phyloP scores from a whole-genome alignment of 2,888 invertebrate genomes.

The Lithophane socia region DNA sequence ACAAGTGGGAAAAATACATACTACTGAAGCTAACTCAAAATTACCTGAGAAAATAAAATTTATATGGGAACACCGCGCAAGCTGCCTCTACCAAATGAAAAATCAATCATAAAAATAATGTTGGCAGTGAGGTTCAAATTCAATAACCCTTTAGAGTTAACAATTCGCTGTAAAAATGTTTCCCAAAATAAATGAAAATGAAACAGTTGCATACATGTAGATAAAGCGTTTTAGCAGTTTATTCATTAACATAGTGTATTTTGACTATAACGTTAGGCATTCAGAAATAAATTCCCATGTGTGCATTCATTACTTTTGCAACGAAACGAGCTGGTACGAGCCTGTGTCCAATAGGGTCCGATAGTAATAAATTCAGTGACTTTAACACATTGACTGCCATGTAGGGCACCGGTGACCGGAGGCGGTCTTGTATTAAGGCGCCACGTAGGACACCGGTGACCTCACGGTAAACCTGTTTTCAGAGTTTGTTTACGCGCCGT shows the following conservation, averaged over 20 bases:
- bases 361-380: constrained; percentile 29
- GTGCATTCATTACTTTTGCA: constrained; percentile 48
- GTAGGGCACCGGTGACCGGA: no score
- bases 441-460: no score
- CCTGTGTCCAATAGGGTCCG: constrained; percentile 22
- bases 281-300: constrained; percentile 45
- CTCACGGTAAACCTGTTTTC: no score
- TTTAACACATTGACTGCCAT: no score
- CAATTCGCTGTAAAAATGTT: not conserved
- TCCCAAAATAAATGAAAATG: not conserved
- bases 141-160: not conserved
- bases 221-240: constrained; percentile 3
- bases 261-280: constrained; percentile 24
- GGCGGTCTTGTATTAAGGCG: no score
- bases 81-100: no score
- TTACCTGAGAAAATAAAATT: no score
- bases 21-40: no score
- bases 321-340: constrained; percentile 37
- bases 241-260: constrained; percentile 37
- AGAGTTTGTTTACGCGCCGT: no score
- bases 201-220: not conserved
- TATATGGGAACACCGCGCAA: no score
- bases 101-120: not conserved
- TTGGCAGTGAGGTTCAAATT: not conserved
- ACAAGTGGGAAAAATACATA: no score